A percentile compares a stretch with the other conserved stretches of the same genome.
phyloP scores from a whole-genome alignment of 2,113 vertebrate species.

The Cynocephalus volans region DNA sequence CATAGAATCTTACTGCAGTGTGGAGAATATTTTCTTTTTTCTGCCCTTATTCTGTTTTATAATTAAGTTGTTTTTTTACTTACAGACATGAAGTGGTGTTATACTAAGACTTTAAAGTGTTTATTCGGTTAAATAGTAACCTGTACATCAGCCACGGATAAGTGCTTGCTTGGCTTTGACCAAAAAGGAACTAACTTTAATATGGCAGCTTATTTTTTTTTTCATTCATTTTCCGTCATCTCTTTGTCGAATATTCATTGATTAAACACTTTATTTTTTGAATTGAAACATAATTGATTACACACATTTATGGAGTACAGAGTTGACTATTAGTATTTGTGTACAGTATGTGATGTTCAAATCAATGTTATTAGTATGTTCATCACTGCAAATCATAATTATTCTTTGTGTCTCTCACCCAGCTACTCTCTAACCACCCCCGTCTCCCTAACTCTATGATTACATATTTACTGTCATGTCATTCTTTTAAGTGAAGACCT shows the following conservation, averaged over 20 bases:
- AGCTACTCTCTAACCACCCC: too few relatives aligned
- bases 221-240: background rate
- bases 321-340: too few relatives aligned
- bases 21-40: background rate
- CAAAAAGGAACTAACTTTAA: background rate
- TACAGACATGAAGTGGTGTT: background rate
- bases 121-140: conserved; percentile 34
- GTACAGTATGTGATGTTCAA: too few relatives aligned
- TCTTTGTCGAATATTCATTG: background rate
- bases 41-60: background rate
- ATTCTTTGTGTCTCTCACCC: too few relatives aligned
- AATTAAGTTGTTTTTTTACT: background rate
- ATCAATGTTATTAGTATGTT: too few relatives aligned
- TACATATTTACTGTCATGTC: background rate
- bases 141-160: background rate
- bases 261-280: background rate
- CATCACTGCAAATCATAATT: too few relatives aligned
- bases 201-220: background rate
- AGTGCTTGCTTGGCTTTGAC: background rate
- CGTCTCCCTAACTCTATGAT: too few relatives aligned
- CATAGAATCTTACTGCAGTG: background rate
- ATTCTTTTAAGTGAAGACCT: background rate
- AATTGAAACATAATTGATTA: too few relatives aligned
- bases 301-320: too few relatives aligned
- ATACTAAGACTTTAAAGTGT: background rate